These are phyloP conservation scores for Craterocephalus amniculus DNA, from an alignment of 2,797 vertebrate genomes.

Conservation along the genomic window DNA sequence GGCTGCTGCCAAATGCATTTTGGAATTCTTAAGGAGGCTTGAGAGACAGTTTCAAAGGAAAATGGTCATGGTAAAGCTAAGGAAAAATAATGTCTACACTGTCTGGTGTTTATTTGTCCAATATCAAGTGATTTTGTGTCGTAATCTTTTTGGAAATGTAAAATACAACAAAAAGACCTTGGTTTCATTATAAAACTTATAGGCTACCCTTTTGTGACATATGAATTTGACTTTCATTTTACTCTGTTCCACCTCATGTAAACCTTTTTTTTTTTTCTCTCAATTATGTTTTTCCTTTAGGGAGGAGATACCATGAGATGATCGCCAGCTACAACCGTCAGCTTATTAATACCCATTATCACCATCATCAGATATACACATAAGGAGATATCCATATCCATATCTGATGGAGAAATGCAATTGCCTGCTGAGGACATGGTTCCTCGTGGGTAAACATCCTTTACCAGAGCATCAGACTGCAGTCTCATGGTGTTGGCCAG, in stretches of 20 bases:
- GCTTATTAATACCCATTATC: slow-evolving; percentile 13
- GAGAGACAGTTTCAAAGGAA: slow-evolving; percentile 87
- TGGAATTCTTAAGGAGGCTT: slow-evolving; percentile 89
- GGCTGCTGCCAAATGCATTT: slow-evolving; percentile 91
- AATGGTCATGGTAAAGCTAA: slow-evolving; percentile 82
- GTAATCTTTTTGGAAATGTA: slow-evolving; percentile 36
- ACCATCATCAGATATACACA: slow-evolving; percentile 17
- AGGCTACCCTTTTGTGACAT: slow-evolving; percentile 21
- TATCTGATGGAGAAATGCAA: slow-evolving; percentile 36
- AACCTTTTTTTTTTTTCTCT: slow-evolving; percentile 40
- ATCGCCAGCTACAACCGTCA: slow-evolving; percentile 64
- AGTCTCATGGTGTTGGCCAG: slow-evolving; percentile 61
- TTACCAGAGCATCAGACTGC: slow-evolving; percentile 48
- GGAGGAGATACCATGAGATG: slow-evolving; percentile 42
- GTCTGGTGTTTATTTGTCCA: slow-evolving; percentile 33
- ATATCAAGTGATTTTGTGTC: slow-evolving; percentile 33
- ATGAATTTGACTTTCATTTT: slow-evolving; percentile 40
- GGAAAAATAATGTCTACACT: slow-evolving; percentile 76
- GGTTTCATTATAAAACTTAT: slow-evolving; percentile 36
- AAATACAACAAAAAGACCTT: slow-evolving; percentile 35
- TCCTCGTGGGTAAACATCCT: slow-evolving; percentile 37
- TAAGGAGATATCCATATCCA: slow-evolving; percentile 18
- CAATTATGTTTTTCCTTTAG: slow-evolving; percentile 49
- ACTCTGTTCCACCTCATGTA: slow-evolving; percentile 39
- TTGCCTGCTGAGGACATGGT: slow-evolving; percentile 30